Conservation (phyloP, 2,113 vertebrate genomes). For the Beaufortia kweichowensis region DNA sequence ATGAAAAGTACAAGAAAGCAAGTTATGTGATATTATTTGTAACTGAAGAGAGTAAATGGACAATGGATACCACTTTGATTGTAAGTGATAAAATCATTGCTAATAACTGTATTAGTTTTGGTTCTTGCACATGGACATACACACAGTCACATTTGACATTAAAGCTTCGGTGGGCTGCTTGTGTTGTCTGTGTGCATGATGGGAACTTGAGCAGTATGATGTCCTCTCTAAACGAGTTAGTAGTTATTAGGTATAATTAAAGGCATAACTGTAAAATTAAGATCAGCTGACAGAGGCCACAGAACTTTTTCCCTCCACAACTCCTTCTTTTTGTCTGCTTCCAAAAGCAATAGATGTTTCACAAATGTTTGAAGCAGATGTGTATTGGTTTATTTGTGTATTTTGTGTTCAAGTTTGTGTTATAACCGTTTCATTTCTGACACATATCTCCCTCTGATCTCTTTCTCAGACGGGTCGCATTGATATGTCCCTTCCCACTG, state of each 20-base stretch:
- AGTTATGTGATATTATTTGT: no score
- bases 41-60: no score
- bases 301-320: not conserved
- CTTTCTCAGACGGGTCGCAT: slow-evolving; percentile 80
- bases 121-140: not conserved
- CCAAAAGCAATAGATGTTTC: not conserved
- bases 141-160: not conserved
- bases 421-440: not conserved
- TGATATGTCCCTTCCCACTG: slow-evolving; percentile 82
- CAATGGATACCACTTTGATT: not conserved
- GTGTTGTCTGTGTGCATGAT: slow-evolving; percentile 12
- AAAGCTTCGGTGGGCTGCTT: not conserved
- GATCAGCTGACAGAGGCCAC: slow-evolving; percentile 59
- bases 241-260: slow-evolving; percentile 55
- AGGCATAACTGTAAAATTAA: slow-evolving; percentile 54
- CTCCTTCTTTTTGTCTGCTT: not conserved
- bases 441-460: not conserved
- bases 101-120: not conserved
- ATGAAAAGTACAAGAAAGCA: no score
- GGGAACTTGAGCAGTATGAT: slow-evolving; percentile 2
- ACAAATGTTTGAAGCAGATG: not conserved
- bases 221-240: slow-evolving; percentile 51
- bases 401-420: not conserved
- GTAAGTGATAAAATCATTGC: not conserved
- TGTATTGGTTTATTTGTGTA: not conserved